Conservation (phyloP, 2,113 vertebrate species). For the Todiramphus chloris region DNA sequence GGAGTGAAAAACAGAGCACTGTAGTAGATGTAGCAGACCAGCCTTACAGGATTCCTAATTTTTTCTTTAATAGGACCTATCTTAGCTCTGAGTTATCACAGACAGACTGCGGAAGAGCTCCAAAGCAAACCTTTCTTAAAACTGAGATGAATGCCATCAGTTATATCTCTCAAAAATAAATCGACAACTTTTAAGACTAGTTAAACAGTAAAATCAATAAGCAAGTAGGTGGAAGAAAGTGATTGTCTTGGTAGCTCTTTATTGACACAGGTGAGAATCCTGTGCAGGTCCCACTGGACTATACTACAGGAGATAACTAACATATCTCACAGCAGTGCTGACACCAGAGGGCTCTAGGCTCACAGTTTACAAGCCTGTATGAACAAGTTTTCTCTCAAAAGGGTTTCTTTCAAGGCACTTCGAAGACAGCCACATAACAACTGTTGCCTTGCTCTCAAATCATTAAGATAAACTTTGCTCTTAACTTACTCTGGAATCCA, state of each 20-base stretch:
- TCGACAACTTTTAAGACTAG: neutral
- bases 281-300: neutral
- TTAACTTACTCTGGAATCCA: neutral
- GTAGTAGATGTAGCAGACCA: neutral
- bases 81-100: neutral
- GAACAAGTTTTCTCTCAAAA: neutral
- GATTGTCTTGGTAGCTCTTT: neutral
- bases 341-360: slow-evolving; percentile 39
- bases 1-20: neutral
- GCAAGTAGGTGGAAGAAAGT: neutral
- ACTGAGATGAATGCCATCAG: neutral
- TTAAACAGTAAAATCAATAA: neutral
- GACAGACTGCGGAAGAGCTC: neutral
- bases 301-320: neutral
- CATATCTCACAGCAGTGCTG: fast-evolving
- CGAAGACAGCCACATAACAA: neutral
- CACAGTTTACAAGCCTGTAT: neutral
- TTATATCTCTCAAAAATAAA: neutral
- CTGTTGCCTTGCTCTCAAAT: neutral
- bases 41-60: neutral
- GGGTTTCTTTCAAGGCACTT: neutral
- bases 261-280: neutral
- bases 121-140: neutral
- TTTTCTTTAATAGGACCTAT: neutral
- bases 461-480: neutral